phyloP scores from a whole-genome alignment of 2,113 vertebrate species.

The Sebastes schlegelii region DNA sequence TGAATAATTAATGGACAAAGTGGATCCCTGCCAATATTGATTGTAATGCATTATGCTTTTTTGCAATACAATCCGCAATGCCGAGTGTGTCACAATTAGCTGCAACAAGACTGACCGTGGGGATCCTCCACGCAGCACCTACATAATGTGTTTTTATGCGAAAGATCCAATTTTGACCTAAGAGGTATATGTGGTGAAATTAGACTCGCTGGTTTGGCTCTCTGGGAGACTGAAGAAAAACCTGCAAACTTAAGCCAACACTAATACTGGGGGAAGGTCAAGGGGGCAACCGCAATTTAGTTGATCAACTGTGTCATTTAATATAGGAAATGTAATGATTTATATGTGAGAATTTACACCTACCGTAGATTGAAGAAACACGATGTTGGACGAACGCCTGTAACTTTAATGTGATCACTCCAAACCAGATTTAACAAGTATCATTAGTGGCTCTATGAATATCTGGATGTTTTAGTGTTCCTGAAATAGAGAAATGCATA shows the following conservation, averaged over 20 bases:
- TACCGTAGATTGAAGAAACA: constrained; percentile 34
- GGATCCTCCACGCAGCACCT: constrained; percentile 34
- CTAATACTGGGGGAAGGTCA: constrained; percentile 56
- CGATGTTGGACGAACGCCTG: constrained; percentile 20
- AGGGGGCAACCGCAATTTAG: constrained; percentile 39
- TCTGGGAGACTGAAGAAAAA: constrained; percentile 29
- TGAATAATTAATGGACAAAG: constrained; percentile 65
- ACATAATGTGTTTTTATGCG: constrained; percentile 45
- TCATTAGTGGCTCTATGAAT: constrained; percentile 54
- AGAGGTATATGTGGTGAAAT: constrained; percentile 57
- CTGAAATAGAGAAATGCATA: constrained; percentile 57
- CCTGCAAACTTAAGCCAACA: constrained; percentile 50
- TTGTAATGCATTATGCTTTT: constrained; percentile 34
- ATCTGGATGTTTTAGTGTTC: constrained; percentile 55
- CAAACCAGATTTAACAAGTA: constrained; percentile 53
- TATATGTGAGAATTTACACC: constrained; percentile 53
- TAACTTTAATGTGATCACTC: constrained; percentile 35
- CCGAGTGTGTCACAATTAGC: constrained; percentile 19
- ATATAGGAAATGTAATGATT: constrained; percentile 45
- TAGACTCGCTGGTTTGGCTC: constrained; percentile 59
- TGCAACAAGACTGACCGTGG: constrained; percentile 7
- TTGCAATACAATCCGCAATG: constrained; percentile 31
- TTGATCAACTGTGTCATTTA: constrained; percentile 54
- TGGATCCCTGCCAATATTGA: constrained; percentile 55
- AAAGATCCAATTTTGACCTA: constrained; percentile 52